These are phyloP conservation scores for Danio aesculapii DNA, from an alignment of 2,797 vertebrate species.

Conservation along the genomic window DNA sequence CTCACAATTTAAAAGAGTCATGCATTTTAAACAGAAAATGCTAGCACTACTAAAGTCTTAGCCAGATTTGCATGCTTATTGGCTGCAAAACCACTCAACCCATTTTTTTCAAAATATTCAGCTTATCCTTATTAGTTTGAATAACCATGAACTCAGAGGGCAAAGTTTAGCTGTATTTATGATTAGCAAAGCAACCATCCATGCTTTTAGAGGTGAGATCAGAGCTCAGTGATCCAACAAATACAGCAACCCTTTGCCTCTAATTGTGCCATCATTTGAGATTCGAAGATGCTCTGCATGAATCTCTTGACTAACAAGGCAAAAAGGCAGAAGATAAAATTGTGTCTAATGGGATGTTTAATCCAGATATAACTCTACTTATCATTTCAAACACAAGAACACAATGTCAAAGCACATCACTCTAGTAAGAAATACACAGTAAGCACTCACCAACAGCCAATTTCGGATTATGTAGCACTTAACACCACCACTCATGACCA, in stretches of 20 bases:
- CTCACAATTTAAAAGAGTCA: neutral
- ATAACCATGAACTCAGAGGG: neutral
- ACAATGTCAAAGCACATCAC: neutral
- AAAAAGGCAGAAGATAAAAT: neutral
- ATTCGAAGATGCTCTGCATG: constrained; percentile 26
- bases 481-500: constrained; percentile 12
- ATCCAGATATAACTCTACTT: constrained; percentile 3
- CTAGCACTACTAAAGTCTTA: neutral
- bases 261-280: constrained; percentile 60
- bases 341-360: constrained; percentile 8
- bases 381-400: neutral
- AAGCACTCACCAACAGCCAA: constrained; percentile 4
- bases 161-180: constrained; percentile 2
- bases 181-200: neutral
- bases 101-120: neutral
- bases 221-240: neutral
- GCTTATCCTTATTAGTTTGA: constrained; percentile 12
- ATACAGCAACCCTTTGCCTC: neutral
- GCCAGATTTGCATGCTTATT: constrained; percentile 1
- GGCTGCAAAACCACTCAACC: neutral
- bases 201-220: neutral
- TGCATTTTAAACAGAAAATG: constrained; percentile 13
- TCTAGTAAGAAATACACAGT: neutral
- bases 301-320: constrained; percentile 55
- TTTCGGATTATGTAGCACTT: neutral